phyloP scores from a whole-genome alignment of 2,113 vertebrate genomes.

The Pseudois nayaur region DNA sequence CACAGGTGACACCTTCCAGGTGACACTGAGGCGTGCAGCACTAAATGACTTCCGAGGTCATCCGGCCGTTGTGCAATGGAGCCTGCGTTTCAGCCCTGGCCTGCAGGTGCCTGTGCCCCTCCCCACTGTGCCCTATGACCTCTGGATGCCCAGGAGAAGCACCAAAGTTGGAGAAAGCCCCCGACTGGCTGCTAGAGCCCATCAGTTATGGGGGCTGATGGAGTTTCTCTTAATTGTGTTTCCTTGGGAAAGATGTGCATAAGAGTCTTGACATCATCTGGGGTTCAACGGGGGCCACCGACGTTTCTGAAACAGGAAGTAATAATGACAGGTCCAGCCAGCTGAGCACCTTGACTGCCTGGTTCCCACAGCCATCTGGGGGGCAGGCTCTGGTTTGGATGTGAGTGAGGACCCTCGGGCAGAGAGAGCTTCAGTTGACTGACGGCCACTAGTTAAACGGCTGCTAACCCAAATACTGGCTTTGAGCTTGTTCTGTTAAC shows the following conservation, averaged over 20 bases:
- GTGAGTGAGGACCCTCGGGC: not conserved
- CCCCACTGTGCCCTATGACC: too few relatives aligned
- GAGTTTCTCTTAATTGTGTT: not conserved
- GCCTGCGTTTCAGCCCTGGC: not conserved
- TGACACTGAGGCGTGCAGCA: rapidly evolving
- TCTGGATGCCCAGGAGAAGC: not conserved
- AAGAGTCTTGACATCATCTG: not conserved
- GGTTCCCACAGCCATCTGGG: not conserved
- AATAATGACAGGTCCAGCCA: rapidly evolving
- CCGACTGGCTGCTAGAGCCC: not conserved
- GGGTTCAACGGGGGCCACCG: not conserved
- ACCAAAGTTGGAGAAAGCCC: not conserved
- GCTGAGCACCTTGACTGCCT: not conserved
- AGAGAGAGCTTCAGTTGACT: not conserved
- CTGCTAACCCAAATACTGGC: not conserved
- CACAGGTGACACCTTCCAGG: too few relatives aligned
- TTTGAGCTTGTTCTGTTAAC: not conserved
- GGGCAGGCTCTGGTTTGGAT: not conserved
- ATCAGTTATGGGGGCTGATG: not conserved
- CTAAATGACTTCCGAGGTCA: not conserved
- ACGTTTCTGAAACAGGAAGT: not conserved
- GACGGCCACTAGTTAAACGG: not conserved
- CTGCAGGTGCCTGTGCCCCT: rapidly evolving
- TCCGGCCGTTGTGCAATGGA: rapidly evolving
- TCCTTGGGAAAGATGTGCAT: not conserved